A percentile compares a stretch with the other conserved stretches of the same genome.
Evolutionary conservation across 2,888 invertebrate species (phyloP).

Genomic region (Archaeoteleia sp.): DNA sequence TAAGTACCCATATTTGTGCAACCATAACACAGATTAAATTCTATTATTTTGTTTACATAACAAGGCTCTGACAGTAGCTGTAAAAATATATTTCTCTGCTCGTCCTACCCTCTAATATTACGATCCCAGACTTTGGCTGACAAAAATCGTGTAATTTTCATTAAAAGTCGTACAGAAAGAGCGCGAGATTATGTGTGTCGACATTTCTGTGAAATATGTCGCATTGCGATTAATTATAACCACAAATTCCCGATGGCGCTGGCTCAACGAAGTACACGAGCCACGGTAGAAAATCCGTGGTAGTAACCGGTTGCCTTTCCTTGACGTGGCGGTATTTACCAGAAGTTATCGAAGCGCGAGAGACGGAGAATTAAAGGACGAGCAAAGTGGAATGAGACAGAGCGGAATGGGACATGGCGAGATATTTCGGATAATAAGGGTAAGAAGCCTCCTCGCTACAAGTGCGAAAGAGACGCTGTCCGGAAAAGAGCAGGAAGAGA

Average conservation of each 20-base stretch:
- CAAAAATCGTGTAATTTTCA: too few relatives aligned
- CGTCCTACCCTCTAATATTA: too few relatives aligned
- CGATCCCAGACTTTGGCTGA: too few relatives aligned
- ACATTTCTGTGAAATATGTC: slow-evolving; percentile 50
- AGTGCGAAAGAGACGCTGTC: slow-evolving; percentile 32
- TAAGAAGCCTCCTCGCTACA: slow-evolving; percentile 27
- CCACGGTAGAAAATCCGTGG: slow-evolving; percentile 48
- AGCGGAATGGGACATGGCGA: slow-evolving; percentile 36
- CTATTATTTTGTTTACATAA: too few relatives aligned
- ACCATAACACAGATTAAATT: too few relatives aligned
- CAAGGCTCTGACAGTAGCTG: too few relatives aligned
- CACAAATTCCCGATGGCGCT: slow-evolving; percentile 32
- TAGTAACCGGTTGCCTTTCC: slow-evolving; percentile 55
- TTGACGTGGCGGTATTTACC: slow-evolving; percentile 62
- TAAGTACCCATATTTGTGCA: too few relatives aligned
- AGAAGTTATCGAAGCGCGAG: slow-evolving; percentile 65
- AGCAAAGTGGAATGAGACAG: slow-evolving; percentile 55
- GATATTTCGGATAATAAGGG: slow-evolving; percentile 52
- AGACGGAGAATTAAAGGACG: slow-evolving; percentile 65
- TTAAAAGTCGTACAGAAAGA: background rate
- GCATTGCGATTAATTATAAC: slow-evolving; percentile 59
- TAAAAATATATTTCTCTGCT: too few relatives aligned
- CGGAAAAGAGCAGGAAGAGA: slow-evolving; percentile 40
- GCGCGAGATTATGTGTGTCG: background rate
- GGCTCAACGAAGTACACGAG: slow-evolving; percentile 12